phyloP scores from a whole-genome alignment of 2,888 invertebrate genomes.

The Tetragonula carbonaria region DNA sequence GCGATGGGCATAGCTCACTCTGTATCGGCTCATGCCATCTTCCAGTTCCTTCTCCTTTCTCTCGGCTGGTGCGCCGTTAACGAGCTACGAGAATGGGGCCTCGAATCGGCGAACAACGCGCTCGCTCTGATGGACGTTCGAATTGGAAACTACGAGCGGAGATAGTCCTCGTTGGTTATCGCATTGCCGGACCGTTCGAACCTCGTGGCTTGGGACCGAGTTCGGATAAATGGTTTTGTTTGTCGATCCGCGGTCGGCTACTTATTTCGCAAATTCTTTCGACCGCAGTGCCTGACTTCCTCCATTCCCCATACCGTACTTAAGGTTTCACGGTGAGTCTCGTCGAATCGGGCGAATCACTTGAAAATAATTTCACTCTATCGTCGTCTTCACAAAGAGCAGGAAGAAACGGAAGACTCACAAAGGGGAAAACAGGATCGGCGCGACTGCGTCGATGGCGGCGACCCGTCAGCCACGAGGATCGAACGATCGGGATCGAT shows the following conservation, averaged over 20 bases:
- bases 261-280: constrained; percentile 5
- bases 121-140: constrained; percentile 61
- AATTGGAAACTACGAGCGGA: constrained; percentile 61
- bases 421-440: not conserved
- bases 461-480: constrained; percentile 38
- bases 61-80: constrained; percentile 61
- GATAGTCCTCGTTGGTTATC: constrained; percentile 56
- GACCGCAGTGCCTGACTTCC: no score
- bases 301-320: no score
- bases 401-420: not conserved
- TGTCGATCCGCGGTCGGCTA: constrained; percentile 10
- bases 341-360: no score
- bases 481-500: constrained; percentile 35
- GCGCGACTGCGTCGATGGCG: constrained; percentile 9
- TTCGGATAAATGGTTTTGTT: constrained; percentile 48
- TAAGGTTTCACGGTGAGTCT: no score
- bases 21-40: constrained; percentile 77
- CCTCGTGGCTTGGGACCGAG: constrained; percentile 19
- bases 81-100: constrained; percentile 64
- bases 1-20: constrained; percentile 73
- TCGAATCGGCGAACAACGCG: constrained; percentile 58
- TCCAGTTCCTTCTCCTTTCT: constrained; percentile 59
- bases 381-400: no score
- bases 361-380: not conserved
- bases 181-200: constrained; percentile 24